Percentiles rank a stretch among this genome's conserved stretches.
These are phyloP conservation scores for Martes flavigula DNA, from an alignment of 2,797 vertebrate species.

Conservation along the genomic window DNA sequence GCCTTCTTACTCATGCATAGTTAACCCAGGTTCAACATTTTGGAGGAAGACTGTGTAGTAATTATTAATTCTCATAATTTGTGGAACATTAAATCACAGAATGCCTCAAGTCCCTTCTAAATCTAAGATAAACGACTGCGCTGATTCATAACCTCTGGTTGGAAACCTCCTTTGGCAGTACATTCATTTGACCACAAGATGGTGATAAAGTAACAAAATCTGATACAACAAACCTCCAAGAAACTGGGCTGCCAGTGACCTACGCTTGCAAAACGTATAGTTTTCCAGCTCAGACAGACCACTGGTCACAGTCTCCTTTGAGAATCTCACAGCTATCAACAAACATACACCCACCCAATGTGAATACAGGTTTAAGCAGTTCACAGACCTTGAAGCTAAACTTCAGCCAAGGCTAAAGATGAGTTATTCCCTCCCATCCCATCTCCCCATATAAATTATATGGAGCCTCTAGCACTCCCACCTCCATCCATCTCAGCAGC, in stretches of 20 bases:
- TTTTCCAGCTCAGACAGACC: not conserved
- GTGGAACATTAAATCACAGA: not conserved
- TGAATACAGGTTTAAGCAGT: not conserved
- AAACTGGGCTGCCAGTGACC: not conserved
- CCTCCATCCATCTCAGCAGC: not conserved
- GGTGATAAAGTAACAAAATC: slow-evolving; percentile 13
- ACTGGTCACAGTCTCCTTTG: not conserved
- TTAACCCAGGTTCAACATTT: not conserved
- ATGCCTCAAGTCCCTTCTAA: not conserved
- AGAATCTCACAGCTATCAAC: not conserved
- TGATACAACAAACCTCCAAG: too few species aligned
- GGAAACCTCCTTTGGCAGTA: not conserved
- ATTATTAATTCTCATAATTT: not conserved
- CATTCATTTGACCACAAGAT: slow-evolving; percentile 2
- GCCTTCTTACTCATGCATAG: not conserved
- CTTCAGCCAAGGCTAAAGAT: not conserved
- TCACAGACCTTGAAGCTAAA: not conserved
- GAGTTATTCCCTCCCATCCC: not conserved
- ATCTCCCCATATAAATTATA: not conserved
- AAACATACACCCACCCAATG: not conserved
- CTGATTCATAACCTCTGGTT: not conserved
- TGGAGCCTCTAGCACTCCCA: not conserved
- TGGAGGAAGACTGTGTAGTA: not conserved
- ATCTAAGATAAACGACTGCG: not conserved
- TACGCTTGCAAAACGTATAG: rapidly evolving